Conservation (phyloP, 1,140 invertebrate species). For the Calephelis nemesis region DNA sequence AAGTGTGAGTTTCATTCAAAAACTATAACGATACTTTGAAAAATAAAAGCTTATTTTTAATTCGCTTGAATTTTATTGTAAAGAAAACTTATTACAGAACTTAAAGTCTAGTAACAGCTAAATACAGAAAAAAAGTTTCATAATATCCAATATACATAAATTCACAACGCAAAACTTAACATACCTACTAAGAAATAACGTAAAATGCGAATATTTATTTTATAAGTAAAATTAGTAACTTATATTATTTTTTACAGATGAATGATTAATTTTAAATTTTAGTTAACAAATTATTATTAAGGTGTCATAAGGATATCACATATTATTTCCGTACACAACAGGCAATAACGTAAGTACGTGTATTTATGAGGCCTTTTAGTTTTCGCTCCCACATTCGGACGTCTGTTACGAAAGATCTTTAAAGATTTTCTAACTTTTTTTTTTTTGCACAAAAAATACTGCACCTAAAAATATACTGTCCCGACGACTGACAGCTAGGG, state of each 20-base stretch:
- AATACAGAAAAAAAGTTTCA: constrained; percentile 4
- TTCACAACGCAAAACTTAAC: constrained; percentile 1
- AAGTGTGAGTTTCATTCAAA: no score
- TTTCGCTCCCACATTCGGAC: neutral
- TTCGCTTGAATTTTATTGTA: neutral
- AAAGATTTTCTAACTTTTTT: no score
- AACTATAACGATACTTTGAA: neutral
- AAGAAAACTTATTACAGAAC: neutral
- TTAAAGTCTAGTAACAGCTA: constrained; percentile 9
- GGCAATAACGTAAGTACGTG: neutral
- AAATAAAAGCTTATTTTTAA: neutral
- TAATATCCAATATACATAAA: constrained; percentile 5
- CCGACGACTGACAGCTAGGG: no score
- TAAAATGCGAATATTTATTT: neutral
- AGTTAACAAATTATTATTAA: neutral
- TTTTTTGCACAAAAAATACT: no score
- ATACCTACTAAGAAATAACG: neutral
- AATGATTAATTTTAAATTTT: neutral
- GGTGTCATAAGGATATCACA: constrained; percentile 7
- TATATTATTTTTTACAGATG: no score
- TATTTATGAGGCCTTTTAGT: neutral
- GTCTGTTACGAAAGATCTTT: no score
- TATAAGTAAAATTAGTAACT: neutral
- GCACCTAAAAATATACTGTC: no score
- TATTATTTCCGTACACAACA: neutral